Percentiles rank a stretch among this genome's conserved stretches.
Conservation (phyloP, 2,113 vertebrate species). For the Odontesthes bonariensis region DNA sequence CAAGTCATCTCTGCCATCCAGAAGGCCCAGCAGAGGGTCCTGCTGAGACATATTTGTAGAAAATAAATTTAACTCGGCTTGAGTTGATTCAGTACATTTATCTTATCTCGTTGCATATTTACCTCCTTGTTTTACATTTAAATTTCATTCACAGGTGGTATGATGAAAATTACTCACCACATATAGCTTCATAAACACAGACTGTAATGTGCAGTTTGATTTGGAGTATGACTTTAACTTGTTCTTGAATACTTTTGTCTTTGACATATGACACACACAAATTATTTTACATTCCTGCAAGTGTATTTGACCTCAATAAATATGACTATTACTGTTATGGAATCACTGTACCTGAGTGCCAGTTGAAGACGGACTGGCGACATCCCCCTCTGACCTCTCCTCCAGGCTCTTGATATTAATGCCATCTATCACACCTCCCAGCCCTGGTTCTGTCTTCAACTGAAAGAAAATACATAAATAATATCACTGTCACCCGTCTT, state of each 20-base stretch:
- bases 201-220: background rate
- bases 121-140: background rate
- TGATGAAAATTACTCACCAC: background rate
- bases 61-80: background rate
- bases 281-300: background rate
- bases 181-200: conserved; percentile 2
- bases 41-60: conserved; percentile 57
- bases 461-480: conserved; percentile 63
- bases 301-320: background rate
- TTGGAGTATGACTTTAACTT: background rate
- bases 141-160: background rate
- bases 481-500: background rate
- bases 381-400: conserved; percentile 91
- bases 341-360: conserved; percentile 89
- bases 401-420: conserved; percentile 88
- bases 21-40: conserved; percentile 91
- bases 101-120: background rate
- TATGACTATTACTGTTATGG: background rate
- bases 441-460: conserved; percentile 91
- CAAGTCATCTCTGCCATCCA: conserved; percentile 92
- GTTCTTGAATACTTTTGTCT: background rate
- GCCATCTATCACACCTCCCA: conserved; percentile 82
- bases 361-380: conserved; percentile 93
- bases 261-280: background rate
- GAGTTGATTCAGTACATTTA: background rate